phyloP scores from a whole-genome alignment of 1,140 invertebrate species.

The Cydia amplana region DNA sequence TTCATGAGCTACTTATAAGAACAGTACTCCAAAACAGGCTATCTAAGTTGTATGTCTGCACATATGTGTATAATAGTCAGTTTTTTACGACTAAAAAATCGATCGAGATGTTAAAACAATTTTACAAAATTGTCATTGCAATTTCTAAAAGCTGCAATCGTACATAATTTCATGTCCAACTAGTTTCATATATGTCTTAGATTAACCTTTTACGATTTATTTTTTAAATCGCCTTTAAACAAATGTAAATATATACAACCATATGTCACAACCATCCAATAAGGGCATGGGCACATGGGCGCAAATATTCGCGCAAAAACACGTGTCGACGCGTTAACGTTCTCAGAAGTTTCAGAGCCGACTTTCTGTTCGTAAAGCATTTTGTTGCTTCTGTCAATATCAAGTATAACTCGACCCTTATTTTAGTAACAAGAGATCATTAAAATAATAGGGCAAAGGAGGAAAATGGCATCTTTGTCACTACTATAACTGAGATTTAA shows the following conservation, averaged over 20 bases:
- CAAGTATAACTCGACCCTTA: not conserved
- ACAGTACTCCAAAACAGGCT: too few species aligned
- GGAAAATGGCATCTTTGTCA: not conserved
- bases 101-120: too few species aligned
- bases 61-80: too few species aligned
- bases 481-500: too few species aligned
- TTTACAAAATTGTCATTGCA: too few species aligned
- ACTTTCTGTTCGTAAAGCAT: not conserved
- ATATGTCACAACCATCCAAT: conserved; percentile 2
- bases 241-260: conserved; percentile 12
- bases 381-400: not conserved
- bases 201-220: not conserved
- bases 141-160: too few species aligned
- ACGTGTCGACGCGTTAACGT: conserved; percentile 24
- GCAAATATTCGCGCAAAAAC: conserved; percentile 30
- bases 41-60: too few species aligned
- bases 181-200: not conserved
- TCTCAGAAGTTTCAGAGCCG: conserved; percentile 9
- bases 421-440: not conserved
- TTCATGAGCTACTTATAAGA: too few species aligned
- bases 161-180: not conserved
- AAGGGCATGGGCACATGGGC: conserved; percentile 6
- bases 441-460: not conserved
- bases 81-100: too few species aligned
- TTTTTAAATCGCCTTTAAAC: conserved; percentile 6